Evolutionary conservation across 2,888 invertebrate genomes (phyloP), one percentile per base, ranked within the genome.

Genomic region (Xanthorhoe designata): DNA sequence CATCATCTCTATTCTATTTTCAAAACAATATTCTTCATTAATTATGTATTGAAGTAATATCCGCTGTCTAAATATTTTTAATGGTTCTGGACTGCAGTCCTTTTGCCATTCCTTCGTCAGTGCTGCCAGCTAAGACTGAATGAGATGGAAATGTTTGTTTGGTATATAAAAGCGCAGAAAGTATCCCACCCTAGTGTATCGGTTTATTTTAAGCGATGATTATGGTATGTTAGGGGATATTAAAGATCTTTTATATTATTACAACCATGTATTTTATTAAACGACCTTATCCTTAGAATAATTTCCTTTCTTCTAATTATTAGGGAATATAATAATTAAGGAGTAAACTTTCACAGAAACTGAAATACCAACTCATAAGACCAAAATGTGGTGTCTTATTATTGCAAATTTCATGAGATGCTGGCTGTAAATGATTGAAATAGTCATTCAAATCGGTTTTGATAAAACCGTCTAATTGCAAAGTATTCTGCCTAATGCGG

Each of bases 61-160:
- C 55, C 32, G 49, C 9, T 38, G 13, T 13, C 13, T 13, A 13
- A 10, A 13, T 1, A 2, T 42, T 42, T 42, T 42, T 2, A 42
- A 42, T 42, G 38, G 38, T 13, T 42, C 8, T 42, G 13, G 38
- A 42, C 38, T 42, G 32, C 5, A 32, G 32, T 18, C 64, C 17
- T 71, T 66, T 45, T 67, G 66, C 49, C 29, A 17, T 32, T 47
- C 45, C 7, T 15, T 47, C 17, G 15, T 87, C 86, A 85, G 85
- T 88, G 85, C 86, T 88, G 87, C 87, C 85, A 86, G 83, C 83
- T 82, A 85, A 87, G 89, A 89, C 87, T 88, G 87, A 87, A 81
- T 76, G 67, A 79, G 75, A 77, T 71, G 49, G 58, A 60, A 64
- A 62, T 19, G 59, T 64, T 63, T 55, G 61, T 38, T 60, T n/a